Evolutionary conservation across 2,113 vertebrate species (phyloP), one percentile per base, ranked within the genome.

Genomic region (Hyla sarda): DNA sequence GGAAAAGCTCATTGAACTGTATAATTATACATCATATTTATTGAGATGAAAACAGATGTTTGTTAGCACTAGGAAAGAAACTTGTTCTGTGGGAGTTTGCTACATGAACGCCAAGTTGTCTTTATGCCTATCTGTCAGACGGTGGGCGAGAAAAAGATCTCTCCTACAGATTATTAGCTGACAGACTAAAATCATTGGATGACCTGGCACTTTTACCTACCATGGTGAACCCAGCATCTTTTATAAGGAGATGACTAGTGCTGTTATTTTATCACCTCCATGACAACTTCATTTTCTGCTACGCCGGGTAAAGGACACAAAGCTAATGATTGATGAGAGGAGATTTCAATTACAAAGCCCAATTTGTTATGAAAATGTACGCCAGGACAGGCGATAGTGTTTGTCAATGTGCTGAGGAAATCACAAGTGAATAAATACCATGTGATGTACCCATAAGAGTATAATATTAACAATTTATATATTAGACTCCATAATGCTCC

Each of bases 281-380:
- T 86, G 69, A 86, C 84, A 81, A 86, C 47, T 86, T 86, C 62
- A 86, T 86, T 86, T 86, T 86, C 84, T 86, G 84, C 65, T 81
- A 86, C 75, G 60, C 12, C 65, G 37, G 25, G 23, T 72, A 86
- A 80, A 60, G 50, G 84, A 86, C 60, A 71, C 60, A 21, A 25
- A 58, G 65, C 32, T 72, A 19, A 54, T 86, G 84, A 86, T 86
- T 72, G 76, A 86, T 86, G 84, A 81, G 77, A 37, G 65, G n/a
- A 45, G 7, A 78, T 69, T 86, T 86, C 84, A 80, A 81, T 86
- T 81, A 81, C 84, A 80, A 60, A 30, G 65, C 65, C n/a, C 34
- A 60, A 81, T 86, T 81, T 81, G 65, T 71, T 81, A 80, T 56
- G 84, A 50, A 86, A 80, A 86, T 86, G 76, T 67, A 25, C 58